These are phyloP conservation scores for Vicugna pacos DNA, from an alignment of 2,113 vertebrate species.

Conservation along the genomic window DNA sequence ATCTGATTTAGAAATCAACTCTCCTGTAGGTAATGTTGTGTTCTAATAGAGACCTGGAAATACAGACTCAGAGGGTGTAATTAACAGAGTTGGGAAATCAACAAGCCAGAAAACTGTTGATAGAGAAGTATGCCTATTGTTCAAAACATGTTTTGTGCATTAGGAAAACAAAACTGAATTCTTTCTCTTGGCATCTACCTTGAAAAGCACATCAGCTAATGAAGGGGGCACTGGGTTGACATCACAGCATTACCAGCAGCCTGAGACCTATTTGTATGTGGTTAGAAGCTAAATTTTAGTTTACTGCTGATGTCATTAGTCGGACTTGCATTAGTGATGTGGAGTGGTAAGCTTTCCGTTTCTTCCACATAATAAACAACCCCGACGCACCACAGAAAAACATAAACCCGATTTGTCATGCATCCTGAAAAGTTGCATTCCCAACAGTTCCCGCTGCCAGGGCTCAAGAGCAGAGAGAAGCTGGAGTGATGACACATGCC, in stretches of 20 bases:
- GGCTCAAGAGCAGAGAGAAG: neutral
- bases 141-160: constrained; percentile 80
- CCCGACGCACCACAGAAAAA: constrained; percentile 57
- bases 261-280: constrained; percentile 82
- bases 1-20: constrained; percentile 80
- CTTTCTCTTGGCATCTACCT: constrained; percentile 75
- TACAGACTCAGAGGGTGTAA: constrained; percentile 76
- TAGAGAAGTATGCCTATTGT: constrained; percentile 81
- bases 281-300: constrained; percentile 82
- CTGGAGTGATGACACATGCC: rapidly evolving
- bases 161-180: constrained; percentile 82
- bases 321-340: constrained; percentile 80
- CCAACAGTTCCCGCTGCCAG: rapidly evolving
- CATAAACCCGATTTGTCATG: constrained; percentile 61
- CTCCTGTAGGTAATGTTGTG: constrained; percentile 80
- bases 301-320: constrained; percentile 85
- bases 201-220: constrained; percentile 79
- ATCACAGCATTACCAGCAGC: constrained; percentile 81
- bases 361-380: constrained; percentile 83
- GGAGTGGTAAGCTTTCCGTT: constrained; percentile 81
- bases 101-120: constrained; percentile 80
- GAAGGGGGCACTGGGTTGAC: constrained; percentile 83
- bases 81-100: constrained; percentile 81
- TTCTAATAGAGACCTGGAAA: constrained; percentile 81
- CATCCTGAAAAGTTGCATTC: neutral